Percentiles rank a stretch among this genome's conserved stretches.
Evolutionary conservation across 1,140 invertebrate species (phyloP).

Genomic region (Steinernema feltiae): DNA sequence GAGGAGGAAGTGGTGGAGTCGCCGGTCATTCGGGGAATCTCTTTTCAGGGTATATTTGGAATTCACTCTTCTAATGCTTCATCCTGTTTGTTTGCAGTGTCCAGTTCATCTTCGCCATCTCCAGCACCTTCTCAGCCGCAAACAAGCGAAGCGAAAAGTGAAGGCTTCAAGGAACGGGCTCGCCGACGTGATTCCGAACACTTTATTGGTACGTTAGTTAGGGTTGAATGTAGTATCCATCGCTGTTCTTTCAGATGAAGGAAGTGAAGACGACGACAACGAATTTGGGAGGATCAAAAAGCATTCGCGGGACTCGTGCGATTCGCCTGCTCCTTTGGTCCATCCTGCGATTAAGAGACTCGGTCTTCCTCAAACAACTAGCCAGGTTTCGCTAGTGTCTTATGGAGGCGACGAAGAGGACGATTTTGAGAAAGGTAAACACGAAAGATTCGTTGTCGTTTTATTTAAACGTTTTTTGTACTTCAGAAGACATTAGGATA

Average conservation of each 20-base stretch:
- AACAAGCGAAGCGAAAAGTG: not conserved
- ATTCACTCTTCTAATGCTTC: not conserved
- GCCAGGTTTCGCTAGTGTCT: not conserved
- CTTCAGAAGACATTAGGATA: not conserved
- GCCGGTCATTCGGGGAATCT: not conserved
- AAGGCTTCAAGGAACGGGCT: not conserved
- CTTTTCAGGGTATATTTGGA: not conserved
- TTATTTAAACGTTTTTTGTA: no score
- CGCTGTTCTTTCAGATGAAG: not conserved
- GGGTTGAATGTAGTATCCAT: not conserved
- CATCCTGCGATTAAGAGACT: not conserved
- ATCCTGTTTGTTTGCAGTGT: not conserved
- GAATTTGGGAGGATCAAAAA: not conserved
- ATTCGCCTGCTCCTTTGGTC: not conserved
- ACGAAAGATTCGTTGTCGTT: no score
- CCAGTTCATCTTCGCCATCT: not conserved
- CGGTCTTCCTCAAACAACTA: not conserved
- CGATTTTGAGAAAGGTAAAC: not conserved
- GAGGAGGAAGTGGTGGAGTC: not conserved
- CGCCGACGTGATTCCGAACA: not conserved
- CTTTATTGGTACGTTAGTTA: not conserved
- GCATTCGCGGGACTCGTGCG: not conserved
- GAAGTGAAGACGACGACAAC: not conserved
- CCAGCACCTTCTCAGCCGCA: not conserved
- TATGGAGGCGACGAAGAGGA: constrained; percentile 3